phyloP scores from a whole-genome alignment of 2,797 vertebrate species.

The Oophaga sylvatica region DNA sequence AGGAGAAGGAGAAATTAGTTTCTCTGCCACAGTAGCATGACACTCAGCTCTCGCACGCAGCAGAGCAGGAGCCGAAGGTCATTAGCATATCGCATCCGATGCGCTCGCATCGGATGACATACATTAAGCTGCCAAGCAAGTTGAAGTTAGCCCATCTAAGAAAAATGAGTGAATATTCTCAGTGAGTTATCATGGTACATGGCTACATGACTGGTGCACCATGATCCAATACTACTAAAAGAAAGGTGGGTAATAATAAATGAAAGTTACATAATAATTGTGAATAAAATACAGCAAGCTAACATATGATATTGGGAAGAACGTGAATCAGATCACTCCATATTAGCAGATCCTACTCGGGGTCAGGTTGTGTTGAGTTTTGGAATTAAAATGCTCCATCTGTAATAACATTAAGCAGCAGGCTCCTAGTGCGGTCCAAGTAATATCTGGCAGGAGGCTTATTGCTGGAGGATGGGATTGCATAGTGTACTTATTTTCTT shows the following conservation, averaged over 20 bases:
- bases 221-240: not conserved
- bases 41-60: too few species aligned
- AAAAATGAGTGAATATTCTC: not conserved
- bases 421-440: not conserved
- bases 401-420: slow-evolving; percentile 6
- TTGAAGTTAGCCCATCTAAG: too few species aligned
- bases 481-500: not conserved
- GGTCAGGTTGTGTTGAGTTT: slow-evolving; percentile 22
- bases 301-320: not conserved
- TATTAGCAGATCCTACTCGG: not conserved
- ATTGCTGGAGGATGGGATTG: not conserved
- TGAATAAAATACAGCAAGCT: not conserved
- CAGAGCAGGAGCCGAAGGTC: too few species aligned
- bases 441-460: not conserved
- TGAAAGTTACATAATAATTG: not conserved
- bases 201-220: not conserved
- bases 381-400: slow-evolving; percentile 19
- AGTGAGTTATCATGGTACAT: not conserved
- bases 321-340: not conserved
- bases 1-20: too few species aligned
- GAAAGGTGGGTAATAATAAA: not conserved
- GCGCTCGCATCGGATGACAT: too few species aligned
- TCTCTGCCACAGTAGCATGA: too few species aligned
- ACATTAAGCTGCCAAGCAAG: too few species aligned
- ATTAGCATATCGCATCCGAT: too few species aligned